Evolutionary conservation across 1,140 invertebrate genomes (phyloP), one percentile per base, ranked within the genome.

Genomic region (Pseudomyrmex cubaensis): DNA sequence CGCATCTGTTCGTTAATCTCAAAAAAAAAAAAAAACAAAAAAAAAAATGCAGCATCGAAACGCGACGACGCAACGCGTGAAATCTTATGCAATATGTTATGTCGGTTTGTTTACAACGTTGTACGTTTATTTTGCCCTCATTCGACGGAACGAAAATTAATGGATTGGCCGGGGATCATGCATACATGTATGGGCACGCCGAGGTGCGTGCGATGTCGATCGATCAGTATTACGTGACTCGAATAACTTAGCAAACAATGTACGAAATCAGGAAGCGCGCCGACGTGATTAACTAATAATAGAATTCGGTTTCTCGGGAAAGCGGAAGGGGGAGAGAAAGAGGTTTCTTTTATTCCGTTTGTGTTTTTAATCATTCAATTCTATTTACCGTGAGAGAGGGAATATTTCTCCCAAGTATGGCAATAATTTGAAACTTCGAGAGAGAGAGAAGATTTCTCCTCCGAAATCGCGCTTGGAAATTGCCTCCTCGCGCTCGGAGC

Each of bases 201-300:
- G 44, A 61, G 61, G 22, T 17, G 57, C 57, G 59, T 48, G 13
- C 35, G 22, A 62, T 12, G 9, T 35, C 13, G 9, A 64, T 8
- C 35, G 17, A 76, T 44, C 22, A 48, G 25, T 66, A 66, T 66
- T 50, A 76, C n/a, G 25, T 10, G 17, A n/a, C 35, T 46, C 2
- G 59, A 75, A 35, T 35, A 61, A 64, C 20, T 12, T 44, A 17
- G 15, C 63, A 13, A 20, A 48, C 44, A 48, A 17, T 54, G 35
- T 20, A 20, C 44, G 25, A 76, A 66, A 75, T 75, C 20, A 50
- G 61, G n/a, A 76, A 76, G 61, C 72, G 8, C 25, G 13, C 0
- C 35, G n/a, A n/a, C 10, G 59, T 76, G 46, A 15, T 66, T 64
- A 44, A 25, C 25, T 20, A 76, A 76, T 67, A 44, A 77, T 46